phyloP scores from a whole-genome alignment of 2,888 invertebrate species.

The Drosophila nigricruria region DNA sequence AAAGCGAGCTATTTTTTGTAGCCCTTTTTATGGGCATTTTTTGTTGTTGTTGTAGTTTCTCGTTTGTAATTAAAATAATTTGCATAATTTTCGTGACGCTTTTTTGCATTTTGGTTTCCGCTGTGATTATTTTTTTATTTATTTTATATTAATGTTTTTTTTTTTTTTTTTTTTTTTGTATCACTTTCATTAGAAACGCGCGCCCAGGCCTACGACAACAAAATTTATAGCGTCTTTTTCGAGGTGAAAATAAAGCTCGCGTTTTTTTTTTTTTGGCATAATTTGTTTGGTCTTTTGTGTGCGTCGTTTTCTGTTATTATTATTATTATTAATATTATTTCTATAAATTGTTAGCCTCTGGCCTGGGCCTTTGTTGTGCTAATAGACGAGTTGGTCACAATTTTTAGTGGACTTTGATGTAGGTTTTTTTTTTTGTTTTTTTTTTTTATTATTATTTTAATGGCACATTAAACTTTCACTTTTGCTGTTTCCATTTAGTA shows the following conservation, averaged over 20 bases:
- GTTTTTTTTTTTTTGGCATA: conserved; percentile 22
- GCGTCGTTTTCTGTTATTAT: conserved; percentile 26
- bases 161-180: conserved; percentile 38
- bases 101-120: conserved; percentile 57
- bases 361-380: conserved; percentile 65
- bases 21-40: conserved; percentile 65
- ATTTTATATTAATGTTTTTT: neutral
- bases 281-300: conserved; percentile 35
- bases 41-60: conserved; percentile 56
- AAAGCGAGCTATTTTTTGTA: conserved; percentile 25
- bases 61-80: conserved; percentile 79
- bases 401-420: conserved; percentile 82
- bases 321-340: conserved; percentile 39
- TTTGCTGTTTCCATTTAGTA: conserved; percentile 73
- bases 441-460: conserved; percentile 64
- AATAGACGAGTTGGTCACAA: conserved; percentile 66
- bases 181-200: conserved; percentile 83
- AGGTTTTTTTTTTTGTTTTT: conserved; percentile 36
- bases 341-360: conserved; percentile 47
- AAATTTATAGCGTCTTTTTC: conserved; percentile 58
- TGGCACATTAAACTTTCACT: conserved; percentile 84
- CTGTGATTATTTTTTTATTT: conserved; percentile 18
- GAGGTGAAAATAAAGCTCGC: conserved; percentile 47
- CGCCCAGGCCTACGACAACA: conserved; percentile 72
- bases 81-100: conserved; percentile 78